Evolutionary conservation across 2,797 vertebrate species (phyloP), one percentile per base, ranked within the genome.

Genomic region (Eremophila alpestris): DNA sequence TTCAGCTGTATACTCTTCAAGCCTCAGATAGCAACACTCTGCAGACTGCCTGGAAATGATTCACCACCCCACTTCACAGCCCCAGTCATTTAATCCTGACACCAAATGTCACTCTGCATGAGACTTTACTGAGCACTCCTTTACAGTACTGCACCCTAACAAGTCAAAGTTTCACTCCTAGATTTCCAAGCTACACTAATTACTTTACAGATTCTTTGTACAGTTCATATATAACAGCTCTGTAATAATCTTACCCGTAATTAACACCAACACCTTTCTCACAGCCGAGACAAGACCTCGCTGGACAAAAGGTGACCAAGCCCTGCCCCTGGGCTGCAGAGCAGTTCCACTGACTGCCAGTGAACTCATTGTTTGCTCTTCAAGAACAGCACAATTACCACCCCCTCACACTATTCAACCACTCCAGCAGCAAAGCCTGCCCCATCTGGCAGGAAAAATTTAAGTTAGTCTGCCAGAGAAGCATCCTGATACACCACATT

Each of bases 31-130:
- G 74, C 77, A 97, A 82, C 67, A 95, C 58, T 87, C 75, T 75
- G 78, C 71, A 80, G 58, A 89, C 54, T 75, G 68, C 54, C 65
- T 94, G 68, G 78, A 95, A 95, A 51, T 78, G 32, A 94, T 83
- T 91, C 90, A 90, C 68, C 45, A 51, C 11, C 36, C 64, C 34
- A 73, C 70, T 91, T 87, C 52, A 87, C 78, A 81, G 54, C 45
- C 65, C 40, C 38, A 51, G 36, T 51, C 80, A 94, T 83, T 94
- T 84, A 70, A 94, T 65, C 71, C 74, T 86, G 75, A 80, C 56
- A 89, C 27, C 27, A 36, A 85, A 89, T 41, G 76, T 71, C 40
- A 46, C 40, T 91, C 81, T 55, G 54, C 18, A 3, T 32, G 49
- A 58, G 29, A 45, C 9, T 75, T 87, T 58, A 80, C 60, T 19